Percentiles rank a stretch among this genome's conserved stretches.
These are phyloP conservation scores for Carcina quercana DNA, from an alignment of 2,888 invertebrate genomes.

Conservation along the genomic window DNA sequence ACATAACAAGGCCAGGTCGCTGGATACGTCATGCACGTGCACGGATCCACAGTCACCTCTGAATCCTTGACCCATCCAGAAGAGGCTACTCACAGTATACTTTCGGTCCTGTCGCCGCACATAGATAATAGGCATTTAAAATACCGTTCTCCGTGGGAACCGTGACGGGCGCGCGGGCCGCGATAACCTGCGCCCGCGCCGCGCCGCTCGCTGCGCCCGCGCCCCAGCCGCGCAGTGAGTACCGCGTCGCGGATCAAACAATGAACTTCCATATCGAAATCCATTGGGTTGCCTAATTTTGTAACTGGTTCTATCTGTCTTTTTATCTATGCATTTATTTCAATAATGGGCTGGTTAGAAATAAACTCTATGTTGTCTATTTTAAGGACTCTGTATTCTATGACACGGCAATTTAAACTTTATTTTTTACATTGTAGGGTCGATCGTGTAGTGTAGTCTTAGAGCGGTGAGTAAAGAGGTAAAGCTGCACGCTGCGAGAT, in stretches of 20 bases:
- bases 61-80: conserved; percentile 73
- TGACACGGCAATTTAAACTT: conserved; percentile 27
- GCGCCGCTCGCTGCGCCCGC: conserved; percentile 11
- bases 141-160: conserved; percentile 70
- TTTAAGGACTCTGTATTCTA: conserved; percentile 21
- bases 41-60: conserved; percentile 63
- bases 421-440: conserved; percentile 24
- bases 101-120: conserved; percentile 63
- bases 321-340: conserved; percentile 65
- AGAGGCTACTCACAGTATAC: conserved; percentile 68
- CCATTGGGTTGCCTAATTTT: conserved; percentile 65
- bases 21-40: conserved; percentile 38
- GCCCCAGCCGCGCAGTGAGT: conserved; percentile 18
- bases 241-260: conserved; percentile 56
- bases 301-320: conserved; percentile 54
- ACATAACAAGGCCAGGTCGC: conserved; percentile 62
- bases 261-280: conserved; percentile 59
- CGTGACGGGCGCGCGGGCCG: conserved; percentile 53
- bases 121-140: conserved; percentile 70
- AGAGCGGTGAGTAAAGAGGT: conserved; percentile 41
- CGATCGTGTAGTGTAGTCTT: conserved; percentile 15
- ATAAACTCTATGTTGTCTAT: conserved; percentile 37
- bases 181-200: conserved; percentile 40
- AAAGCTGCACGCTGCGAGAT: conserved; percentile 68
- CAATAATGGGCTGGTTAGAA: conserved; percentile 42